These are phyloP conservation scores for Ochotona princeps DNA, from an alignment of 2,113 vertebrate species.

Conservation along the genomic window DNA sequence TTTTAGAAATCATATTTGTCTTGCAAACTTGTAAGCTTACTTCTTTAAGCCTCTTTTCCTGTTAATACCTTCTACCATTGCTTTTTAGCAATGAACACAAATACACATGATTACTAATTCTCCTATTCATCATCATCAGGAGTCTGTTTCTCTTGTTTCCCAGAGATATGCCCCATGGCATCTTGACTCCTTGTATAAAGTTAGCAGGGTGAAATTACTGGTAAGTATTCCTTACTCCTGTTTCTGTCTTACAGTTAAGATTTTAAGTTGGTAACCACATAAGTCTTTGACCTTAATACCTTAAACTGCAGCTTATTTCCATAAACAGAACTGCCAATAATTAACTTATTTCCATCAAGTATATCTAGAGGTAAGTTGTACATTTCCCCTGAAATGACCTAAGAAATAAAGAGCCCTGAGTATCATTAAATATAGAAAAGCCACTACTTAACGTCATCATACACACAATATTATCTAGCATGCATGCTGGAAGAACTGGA, in stretches of 20 bases:
- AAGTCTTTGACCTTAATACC: background rate
- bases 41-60: constrained; percentile 10
- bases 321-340: background rate
- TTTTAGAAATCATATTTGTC: constrained; percentile 50
- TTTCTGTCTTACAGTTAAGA: background rate
- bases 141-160: constrained; percentile 8
- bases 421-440: background rate
- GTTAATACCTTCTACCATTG: background rate
- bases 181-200: constrained; percentile 1
- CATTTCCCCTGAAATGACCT: background rate
- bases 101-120: background rate
- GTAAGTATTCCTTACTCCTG: background rate
- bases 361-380: background rate
- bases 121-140: background rate
- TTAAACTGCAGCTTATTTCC: constrained; percentile 24
- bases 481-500: background rate
- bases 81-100: constrained; percentile 32
- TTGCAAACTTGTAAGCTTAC: constrained; percentile 19
- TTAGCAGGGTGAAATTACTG: background rate
- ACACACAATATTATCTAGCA: constrained; percentile 12
- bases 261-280: constrained; percentile 14
- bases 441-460: background rate
- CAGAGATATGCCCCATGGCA: background rate
- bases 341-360: constrained; percentile 32
- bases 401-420: background rate